Conservation (phyloP, 2,888 invertebrate species). For the Eilema caniola region DNA sequence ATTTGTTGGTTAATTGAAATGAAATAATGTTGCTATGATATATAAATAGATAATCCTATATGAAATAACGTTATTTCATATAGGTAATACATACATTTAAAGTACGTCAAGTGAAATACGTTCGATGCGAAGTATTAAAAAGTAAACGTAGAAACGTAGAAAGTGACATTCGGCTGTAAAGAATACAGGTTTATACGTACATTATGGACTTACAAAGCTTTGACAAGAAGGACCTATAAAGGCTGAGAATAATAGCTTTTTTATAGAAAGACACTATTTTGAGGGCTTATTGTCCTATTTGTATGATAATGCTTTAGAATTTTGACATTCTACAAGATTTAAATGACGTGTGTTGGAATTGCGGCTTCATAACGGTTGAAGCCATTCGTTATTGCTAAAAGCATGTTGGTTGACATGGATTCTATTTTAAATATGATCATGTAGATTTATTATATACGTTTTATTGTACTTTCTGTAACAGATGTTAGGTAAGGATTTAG, state of each 20-base stretch:
- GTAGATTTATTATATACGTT: neutral
- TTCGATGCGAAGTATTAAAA: neutral
- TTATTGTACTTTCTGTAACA: neutral
- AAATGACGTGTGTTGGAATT: constrained; percentile 30
- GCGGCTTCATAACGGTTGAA: constrained; percentile 29
- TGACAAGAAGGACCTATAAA: constrained; percentile 11
- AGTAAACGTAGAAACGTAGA: too few species aligned
- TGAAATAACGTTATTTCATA: too few species aligned
- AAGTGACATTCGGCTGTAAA: constrained; percentile 3
- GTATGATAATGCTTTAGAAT: constrained; percentile 17
- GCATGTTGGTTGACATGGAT: neutral
- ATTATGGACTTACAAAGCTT: constrained; percentile 5
- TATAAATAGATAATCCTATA: too few species aligned
- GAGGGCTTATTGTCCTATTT: constrained; percentile 18
- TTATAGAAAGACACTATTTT: constrained; percentile 5
- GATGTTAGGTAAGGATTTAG: neutral
- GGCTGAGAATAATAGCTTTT: constrained; percentile 19
- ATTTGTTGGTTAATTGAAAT: too few species aligned
- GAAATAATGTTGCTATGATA: too few species aligned
- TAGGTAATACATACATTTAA: too few species aligned
- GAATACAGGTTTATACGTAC: neutral
- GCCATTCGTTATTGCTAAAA: constrained; percentile 18
- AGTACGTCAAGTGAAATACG: too few species aligned
- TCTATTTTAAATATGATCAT: neutral
- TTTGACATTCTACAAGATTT: constrained; percentile 13